Evolutionary conservation across 2,113 vertebrate genomes (phyloP), one percentile per base, ranked within the genome.

Genomic region (Leucosticte australis): DNA sequence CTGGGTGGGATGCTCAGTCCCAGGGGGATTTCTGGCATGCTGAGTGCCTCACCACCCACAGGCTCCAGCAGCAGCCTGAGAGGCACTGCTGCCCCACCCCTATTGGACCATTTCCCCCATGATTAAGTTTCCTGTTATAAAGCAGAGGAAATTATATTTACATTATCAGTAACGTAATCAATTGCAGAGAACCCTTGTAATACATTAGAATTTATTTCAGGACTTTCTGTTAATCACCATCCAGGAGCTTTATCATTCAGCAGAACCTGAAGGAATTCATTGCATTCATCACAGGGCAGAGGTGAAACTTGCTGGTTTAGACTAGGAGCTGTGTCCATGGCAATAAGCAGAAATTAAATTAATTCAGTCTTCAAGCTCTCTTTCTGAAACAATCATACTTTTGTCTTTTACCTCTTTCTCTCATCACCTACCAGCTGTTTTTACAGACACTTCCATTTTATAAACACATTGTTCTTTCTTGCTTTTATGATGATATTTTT

Each of bases 131-230:
- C 84, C 47, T 89, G 76, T 31, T 92, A 69, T 26, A 81, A 96
- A 74, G 47, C 63, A 84, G 65, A 73, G 55, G 63, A 92, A 96
- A 96, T 94, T 89, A 83, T 71, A 44, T 87, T 96, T 94, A 92
- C 18, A 11, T 70, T 89, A 90, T 87, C 90, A 89, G 90, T 94
- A 93, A 83, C 10, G 3, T 41, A 93, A 96, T 96, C 70, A 93
- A 76, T 91, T 91, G 88, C 10, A 60, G 55, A 14, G 63, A 94
- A 83, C 67, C 80, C 85, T 0, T 82, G 47, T 46, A 76, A 56
- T 22, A 50, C 19, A 90, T 83, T 68, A 63, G 41, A 70, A 86
- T 96, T 91, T 90, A 83, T 92, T 95, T 92, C 68, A 71, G 47
- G 62, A 76, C 18, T n/a, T 89, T 68, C 65, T 87, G 24, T 47